Base-by-base conservation (phyloP, 2,113 vertebrate genomes). In the Collichthys lucidus region DNA sequence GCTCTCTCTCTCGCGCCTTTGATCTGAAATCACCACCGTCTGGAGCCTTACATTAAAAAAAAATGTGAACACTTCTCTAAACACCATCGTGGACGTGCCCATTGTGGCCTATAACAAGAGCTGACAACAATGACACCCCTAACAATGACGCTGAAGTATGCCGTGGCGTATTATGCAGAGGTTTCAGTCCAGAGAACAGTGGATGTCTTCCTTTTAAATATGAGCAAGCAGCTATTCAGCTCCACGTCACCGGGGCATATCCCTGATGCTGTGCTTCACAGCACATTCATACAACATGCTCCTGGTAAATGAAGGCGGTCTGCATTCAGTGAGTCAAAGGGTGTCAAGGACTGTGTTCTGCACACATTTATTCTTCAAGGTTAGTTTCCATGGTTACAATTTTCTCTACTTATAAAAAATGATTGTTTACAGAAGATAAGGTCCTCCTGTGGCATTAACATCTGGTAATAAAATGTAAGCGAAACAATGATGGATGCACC, bases 101-200 rank as follows among this genome's bases (percentile, higher is more conserved):
- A 56, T 87, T 87, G 74, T 76, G 53, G 47, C 49, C 26, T 66
- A 47, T 72, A 77, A 57, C 49, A 79, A 76, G 76, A 40, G 67
- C 64, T 82, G 87, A 79, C 80, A 82, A 79, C 77, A 87, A 57
- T 77, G 83, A 59, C 77, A 74, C 74, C 63, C 44, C 22, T 49
- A 29, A 83, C 77, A 86, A 71, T 79, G 59, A 49, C 0, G 46
- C 46, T 65, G 68, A 74, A 62, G 47, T 65, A 49, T 74, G 47
- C 35, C 24, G 69, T 46, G 68, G 73, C 6, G 19, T 65, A 79
- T 84, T 70, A 66, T 77, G 71, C 31, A 9, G 31, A 56, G 65
- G 55, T 26, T 87, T 79, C 66, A 84, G 57, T 52, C 35, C 65
- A 31, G 42, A 72, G 49, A 63, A 59, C 70, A 24, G 29, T 29